A percentile compares a stretch with the other conserved stretches of the same genome.
Evolutionary conservation across 2,113 vertebrate genomes (phyloP).

Genomic region (zebrafish (Danio rerio)): DNA sequence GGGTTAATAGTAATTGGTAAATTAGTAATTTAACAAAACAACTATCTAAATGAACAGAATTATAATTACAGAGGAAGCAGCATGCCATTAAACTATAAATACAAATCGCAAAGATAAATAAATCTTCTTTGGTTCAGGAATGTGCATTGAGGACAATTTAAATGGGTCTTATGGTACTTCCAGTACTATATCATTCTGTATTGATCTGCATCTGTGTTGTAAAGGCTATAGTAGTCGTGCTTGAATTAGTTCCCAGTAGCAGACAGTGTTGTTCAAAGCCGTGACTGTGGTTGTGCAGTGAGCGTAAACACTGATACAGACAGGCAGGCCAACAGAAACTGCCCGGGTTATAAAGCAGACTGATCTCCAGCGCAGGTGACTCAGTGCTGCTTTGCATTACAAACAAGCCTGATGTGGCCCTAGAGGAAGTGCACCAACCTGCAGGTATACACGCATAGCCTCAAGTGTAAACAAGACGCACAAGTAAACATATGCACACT

Average conservation of each 20-base stretch:
- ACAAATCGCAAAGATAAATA: neutral
- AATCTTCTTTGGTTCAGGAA: neutral
- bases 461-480: conserved; percentile 11
- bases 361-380: conserved; percentile 46
- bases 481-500: conserved; percentile 7
- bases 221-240: neutral
- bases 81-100: neutral
- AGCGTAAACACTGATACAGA: conserved; percentile 19
- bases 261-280: neutral
- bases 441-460: neutral
- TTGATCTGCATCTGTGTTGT: neutral
- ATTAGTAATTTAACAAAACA: no score
- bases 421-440: neutral
- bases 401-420: conserved; percentile 34
- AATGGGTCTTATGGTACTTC: neutral
- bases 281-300: conserved; percentile 15
- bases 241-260: neutral
- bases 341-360: neutral
- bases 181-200: neutral
- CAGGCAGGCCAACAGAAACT: conserved; percentile 23
- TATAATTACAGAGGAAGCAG: neutral
- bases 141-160: neutral
- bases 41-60: neutral
- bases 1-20: neutral
- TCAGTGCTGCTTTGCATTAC: conserved; percentile 54